Percentiles rank a stretch among this genome's conserved stretches.
These are phyloP conservation scores for Passer domesticus DNA, from an alignment of 2,113 vertebrate genomes.

Conservation along the genomic window DNA sequence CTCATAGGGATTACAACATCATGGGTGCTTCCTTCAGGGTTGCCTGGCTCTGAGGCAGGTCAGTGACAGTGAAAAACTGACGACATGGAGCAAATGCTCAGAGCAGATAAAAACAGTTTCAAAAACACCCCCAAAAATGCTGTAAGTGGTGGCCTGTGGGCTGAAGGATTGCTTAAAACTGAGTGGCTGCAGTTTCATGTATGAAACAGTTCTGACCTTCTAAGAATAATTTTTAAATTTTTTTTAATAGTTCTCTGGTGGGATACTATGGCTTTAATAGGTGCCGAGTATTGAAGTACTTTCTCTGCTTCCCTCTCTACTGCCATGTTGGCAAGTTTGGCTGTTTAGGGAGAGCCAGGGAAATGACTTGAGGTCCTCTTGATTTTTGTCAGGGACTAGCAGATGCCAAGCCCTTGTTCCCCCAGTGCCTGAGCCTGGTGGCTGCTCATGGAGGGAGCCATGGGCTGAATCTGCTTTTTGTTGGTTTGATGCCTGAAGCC, in stretches of 20 bases:
- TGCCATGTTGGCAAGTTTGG: background rate
- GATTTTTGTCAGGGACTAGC: background rate
- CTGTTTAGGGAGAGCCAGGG: background rate
- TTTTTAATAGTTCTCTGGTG: background rate
- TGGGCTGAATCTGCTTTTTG: fast-evolving
- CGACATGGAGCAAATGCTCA: slow-evolving; percentile 2
- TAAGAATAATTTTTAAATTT: no score
- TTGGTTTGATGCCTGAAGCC: background rate
- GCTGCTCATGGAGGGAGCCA: background rate
- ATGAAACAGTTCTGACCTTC: background rate
- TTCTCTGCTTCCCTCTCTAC: background rate
- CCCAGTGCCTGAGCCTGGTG: fast-evolving
- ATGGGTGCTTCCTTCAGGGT: background rate
- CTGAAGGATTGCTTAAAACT: background rate
- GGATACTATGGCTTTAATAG: background rate
- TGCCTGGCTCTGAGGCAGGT: background rate
- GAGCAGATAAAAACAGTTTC: background rate
- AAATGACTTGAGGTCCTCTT: background rate
- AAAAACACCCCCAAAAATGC: background rate
- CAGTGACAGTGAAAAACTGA: slow-evolving; percentile 12
- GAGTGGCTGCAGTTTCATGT: background rate
- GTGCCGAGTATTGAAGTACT: background rate
- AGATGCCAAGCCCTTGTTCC: background rate
- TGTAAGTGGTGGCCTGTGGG: background rate
- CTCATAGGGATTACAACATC: background rate